Conservation (phyloP, 2,888 invertebrate species). For the Drosophila anomalata region DNA sequence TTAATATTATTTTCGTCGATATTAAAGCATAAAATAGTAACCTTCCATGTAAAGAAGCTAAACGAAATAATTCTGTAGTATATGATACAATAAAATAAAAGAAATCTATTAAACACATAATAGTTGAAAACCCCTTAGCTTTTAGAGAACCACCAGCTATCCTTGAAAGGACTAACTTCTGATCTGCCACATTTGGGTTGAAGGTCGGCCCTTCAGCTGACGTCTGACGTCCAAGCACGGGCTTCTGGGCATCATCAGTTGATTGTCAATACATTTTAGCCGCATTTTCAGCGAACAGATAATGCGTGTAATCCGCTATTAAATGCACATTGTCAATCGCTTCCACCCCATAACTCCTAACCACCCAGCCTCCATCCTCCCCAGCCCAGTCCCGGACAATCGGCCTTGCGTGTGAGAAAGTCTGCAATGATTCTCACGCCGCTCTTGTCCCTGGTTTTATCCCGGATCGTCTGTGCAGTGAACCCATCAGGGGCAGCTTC, state of each 20-base stretch:
- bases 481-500: conserved; percentile 67
- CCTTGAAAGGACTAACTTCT: conserved; percentile 43
- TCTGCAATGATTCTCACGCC: conserved; percentile 81
- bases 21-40: no score
- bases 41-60: no score
- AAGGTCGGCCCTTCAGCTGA: conserved; percentile 31
- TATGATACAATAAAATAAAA: not conserved
- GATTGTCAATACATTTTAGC: conserved; percentile 80
- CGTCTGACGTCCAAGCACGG: conserved; percentile 57
- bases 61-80: no score
- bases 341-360: conserved; percentile 17
- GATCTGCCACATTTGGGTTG: conserved; percentile 49
- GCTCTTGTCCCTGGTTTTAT: conserved; percentile 49
- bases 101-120: not conserved
- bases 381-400: conserved; percentile 32
- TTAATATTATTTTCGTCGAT: not conserved
- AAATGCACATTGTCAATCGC: conserved; percentile 79
- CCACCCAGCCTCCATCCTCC: not conserved
- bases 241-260: conserved; percentile 72
- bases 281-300: conserved; percentile 75
- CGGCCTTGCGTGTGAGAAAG: conserved; percentile 72
- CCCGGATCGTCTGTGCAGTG: conserved; percentile 63
- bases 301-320: conserved; percentile 83
- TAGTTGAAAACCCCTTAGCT: not conserved
- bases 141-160: conserved; percentile 13